A percentile compares a stretch with the other conserved stretches of the same genome.
Evolutionary conservation across 64 coral and sea anemone genomes (phyloP).

Genomic region (Acropora yongei): DNA sequence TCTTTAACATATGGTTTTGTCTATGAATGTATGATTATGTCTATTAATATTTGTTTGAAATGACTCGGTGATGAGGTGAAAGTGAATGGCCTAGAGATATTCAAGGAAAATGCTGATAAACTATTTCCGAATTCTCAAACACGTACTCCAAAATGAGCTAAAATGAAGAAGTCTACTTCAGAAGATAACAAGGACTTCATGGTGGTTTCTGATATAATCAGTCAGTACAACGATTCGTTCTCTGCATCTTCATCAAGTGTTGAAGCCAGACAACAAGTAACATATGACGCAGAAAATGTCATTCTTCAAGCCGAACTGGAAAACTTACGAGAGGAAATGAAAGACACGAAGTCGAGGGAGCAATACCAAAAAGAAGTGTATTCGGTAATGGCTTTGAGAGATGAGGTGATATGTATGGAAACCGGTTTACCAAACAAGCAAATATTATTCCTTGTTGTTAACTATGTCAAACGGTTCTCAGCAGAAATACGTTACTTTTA

Average conservation of each 20-base stretch:
- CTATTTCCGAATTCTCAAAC: too few species aligned
- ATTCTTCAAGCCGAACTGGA: conserved; percentile 5
- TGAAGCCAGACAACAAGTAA: background rate
- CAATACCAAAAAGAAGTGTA: conserved; percentile 9
- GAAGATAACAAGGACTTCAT: too few species aligned
- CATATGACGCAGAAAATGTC: conserved; percentile 7
- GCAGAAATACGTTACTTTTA: conserved; percentile 49
- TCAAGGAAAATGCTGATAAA: too few species aligned
- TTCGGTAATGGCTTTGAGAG: conserved; percentile 22
- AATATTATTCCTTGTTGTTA: conserved; percentile 43
- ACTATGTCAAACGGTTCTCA: conserved; percentile 43
- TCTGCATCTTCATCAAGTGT: background rate
- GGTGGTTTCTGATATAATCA: too few species aligned
- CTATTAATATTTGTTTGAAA: too few species aligned
- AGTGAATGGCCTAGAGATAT: too few species aligned
- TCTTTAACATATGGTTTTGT: too few species aligned
- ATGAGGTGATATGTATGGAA: conserved; percentile 46
- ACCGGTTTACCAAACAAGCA: conserved; percentile 48
- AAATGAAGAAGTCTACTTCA: too few species aligned
- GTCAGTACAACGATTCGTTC: background rate
- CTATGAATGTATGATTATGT: too few species aligned
- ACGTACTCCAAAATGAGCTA: too few species aligned
- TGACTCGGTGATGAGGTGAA: too few species aligned
- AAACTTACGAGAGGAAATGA: conserved; percentile 27
- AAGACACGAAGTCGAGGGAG: conserved; percentile 8